Evolutionary conservation across 2,888 invertebrate genomes (phyloP).

Genomic region (Morpho deidamia): DNA sequence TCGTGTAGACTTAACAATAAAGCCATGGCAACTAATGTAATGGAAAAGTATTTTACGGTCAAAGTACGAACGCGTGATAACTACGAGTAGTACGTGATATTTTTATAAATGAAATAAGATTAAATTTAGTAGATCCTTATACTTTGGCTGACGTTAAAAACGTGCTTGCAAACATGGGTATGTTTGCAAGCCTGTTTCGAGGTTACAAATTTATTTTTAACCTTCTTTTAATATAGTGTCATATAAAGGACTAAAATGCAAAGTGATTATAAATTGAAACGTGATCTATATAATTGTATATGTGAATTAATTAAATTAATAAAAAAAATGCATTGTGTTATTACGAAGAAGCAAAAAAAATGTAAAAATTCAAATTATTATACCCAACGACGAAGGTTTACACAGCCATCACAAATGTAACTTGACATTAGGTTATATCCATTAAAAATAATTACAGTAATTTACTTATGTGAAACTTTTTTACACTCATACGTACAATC

Average conservation of each 20-base stretch:
- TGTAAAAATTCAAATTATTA: conserved; percentile 29
- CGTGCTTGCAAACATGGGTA: too few relatives aligned
- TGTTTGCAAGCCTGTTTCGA: too few relatives aligned
- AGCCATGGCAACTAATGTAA: conserved; percentile 18
- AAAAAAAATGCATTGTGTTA: neutral
- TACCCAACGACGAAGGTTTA: conserved; percentile 67
- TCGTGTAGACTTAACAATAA: conserved; percentile 15
- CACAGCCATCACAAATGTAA: conserved; percentile 67
- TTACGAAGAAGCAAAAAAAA: neutral
- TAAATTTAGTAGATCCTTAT: conserved; percentile 5
- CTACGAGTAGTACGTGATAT: conserved; percentile 12
- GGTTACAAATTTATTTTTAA: too few relatives aligned
- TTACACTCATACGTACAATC: conserved; percentile 20
- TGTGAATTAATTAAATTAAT: too few relatives aligned
- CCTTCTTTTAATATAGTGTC: too few relatives aligned
- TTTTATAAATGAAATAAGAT: conserved; percentile 18
- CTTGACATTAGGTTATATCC: conserved; percentile 63
- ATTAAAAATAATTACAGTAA: conserved; percentile 43
- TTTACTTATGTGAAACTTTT: conserved; percentile 38
- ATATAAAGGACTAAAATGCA: too few relatives aligned
- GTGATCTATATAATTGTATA: neutral
- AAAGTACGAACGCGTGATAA: conserved; percentile 18
- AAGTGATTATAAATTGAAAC: neutral
- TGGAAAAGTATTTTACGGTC: conserved; percentile 16
- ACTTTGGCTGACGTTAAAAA: neutral